These are phyloP conservation scores for Ochropleura leucogaster DNA, from an alignment of 2,888 invertebrate species.

Conservation along the genomic window DNA sequence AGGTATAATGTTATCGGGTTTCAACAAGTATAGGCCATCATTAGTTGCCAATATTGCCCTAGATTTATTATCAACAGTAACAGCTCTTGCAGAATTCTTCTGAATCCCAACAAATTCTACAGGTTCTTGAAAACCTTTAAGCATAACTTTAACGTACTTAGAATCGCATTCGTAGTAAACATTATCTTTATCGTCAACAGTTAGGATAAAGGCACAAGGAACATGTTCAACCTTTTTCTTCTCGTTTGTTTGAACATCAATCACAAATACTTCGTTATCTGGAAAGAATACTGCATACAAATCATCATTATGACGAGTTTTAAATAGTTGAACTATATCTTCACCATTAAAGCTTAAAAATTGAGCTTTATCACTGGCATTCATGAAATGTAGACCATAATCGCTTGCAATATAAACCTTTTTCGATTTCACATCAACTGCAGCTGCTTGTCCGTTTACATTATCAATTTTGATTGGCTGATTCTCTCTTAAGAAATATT, in stretches of 20 bases:
- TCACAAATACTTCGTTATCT: slow-evolving; percentile 80
- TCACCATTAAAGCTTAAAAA: slow-evolving; percentile 82
- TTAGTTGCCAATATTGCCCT: slow-evolving; percentile 82
- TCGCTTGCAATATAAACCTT: slow-evolving; percentile 85
- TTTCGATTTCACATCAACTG: slow-evolving; percentile 78
- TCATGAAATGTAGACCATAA: slow-evolving; percentile 79
- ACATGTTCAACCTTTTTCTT: slow-evolving; percentile 79
- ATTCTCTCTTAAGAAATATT: slow-evolving; percentile 80
- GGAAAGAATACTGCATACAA: slow-evolving; percentile 83
- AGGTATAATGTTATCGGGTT: slow-evolving; percentile 81
- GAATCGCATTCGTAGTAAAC: slow-evolving; percentile 87
- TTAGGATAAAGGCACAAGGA: slow-evolving; percentile 84
- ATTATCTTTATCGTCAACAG: slow-evolving; percentile 82
- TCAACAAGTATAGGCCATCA: slow-evolving; percentile 84
- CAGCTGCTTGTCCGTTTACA: slow-evolving; percentile 83
- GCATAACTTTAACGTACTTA: slow-evolving; percentile 84
- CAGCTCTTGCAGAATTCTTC: slow-evolving; percentile 83
- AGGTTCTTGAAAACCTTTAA: slow-evolving; percentile 85
- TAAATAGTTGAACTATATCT: slow-evolving; percentile 85
- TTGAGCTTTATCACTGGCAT: slow-evolving; percentile 77
- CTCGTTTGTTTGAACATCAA: slow-evolving; percentile 80
- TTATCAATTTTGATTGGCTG: slow-evolving; percentile 81
- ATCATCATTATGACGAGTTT: slow-evolving; percentile 76
- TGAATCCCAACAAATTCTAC: slow-evolving; percentile 85
- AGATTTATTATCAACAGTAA: slow-evolving; percentile 74